Evolutionary conservation across 2,797 vertebrate genomes (phyloP), one percentile per base, ranked within the genome.

Genomic region (Sebastolobus altivelis): DNA sequence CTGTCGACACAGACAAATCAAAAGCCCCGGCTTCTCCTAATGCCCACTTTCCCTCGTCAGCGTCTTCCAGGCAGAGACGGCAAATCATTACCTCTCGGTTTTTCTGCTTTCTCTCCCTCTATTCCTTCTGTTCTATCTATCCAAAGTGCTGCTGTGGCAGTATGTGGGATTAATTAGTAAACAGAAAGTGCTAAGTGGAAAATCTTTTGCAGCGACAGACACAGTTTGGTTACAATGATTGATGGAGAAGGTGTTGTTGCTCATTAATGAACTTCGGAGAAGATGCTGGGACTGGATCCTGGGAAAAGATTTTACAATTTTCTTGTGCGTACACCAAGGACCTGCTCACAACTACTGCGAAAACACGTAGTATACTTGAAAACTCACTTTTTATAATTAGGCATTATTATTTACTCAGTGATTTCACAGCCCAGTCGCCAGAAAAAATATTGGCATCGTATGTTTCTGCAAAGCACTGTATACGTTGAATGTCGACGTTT

Each of bases 161-260:
- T 79, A 88, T 80, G 76, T 55, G 35, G 87, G 87, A 93, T 93
- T 93, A 92, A 94, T 94, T 91, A 93, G 90, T 92, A 89, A 93
- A 91, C 89, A 82, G 63, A 87, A 80, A 90, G 88, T 84, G 82
- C 90, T 91, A 92, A 93, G 82, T 91, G 90, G 88, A 91, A 94
- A 91, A 86, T 88, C 87, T 90, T 54, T 90, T 90, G 80, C 79
- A 33, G 81, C 12, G 68, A 89, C 89, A 86, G 80, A 85, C 77
- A 74, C 72, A 55, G 80, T 87, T 89, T 80, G 81, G 79, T 83
- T 85, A 68, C 84, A 86, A 62, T 91, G 90, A 93, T 80, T 83
- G 86, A 94, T 90, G 86, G 87, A 25, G 72, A 70, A 63, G 79
- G 70, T 61, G 62, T 14, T 33, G 80, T 84, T 85, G 83, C 70